phyloP scores from a whole-genome alignment of 2,797 vertebrate species.

The Eulemur albifrons region DNA sequence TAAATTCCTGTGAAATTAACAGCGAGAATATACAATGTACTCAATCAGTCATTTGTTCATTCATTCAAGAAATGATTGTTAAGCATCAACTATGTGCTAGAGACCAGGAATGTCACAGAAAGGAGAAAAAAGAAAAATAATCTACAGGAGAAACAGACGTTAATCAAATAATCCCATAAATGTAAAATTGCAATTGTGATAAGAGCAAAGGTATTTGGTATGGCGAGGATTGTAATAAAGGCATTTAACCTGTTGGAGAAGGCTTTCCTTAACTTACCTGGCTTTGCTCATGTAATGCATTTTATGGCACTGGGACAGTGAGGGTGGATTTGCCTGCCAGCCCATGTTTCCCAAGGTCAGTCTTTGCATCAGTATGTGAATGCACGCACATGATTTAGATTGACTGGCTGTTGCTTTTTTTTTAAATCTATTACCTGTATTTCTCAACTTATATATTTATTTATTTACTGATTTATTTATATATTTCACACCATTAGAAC shows the following conservation, averaged over 20 bases:
- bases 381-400: not conserved
- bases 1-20: not conserved
- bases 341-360: not conserved
- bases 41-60: not conserved
- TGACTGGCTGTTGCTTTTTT: not conserved
- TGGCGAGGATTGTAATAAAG: not conserved
- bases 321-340: not conserved
- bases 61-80: not conserved
- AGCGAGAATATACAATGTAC: not conserved
- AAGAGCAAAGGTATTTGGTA: not conserved
- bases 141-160: not conserved
- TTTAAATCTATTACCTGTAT: not conserved
- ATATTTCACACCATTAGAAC: not conserved
- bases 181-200: not conserved
- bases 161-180: constrained; percentile 15
- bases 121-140: not conserved
- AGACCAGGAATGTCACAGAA: not conserved
- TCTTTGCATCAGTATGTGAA: not conserved
- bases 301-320: not conserved
- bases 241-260: not conserved
- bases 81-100: not conserved
- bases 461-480: not conserved
- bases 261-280: not conserved
- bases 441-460: not conserved
- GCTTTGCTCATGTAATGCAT: not conserved